A percentile compares a stretch with the other conserved stretches of the same genome.
Evolutionary conservation across 1,140 invertebrate genomes (phyloP).

Genomic region (Ostrea edulis): DNA sequence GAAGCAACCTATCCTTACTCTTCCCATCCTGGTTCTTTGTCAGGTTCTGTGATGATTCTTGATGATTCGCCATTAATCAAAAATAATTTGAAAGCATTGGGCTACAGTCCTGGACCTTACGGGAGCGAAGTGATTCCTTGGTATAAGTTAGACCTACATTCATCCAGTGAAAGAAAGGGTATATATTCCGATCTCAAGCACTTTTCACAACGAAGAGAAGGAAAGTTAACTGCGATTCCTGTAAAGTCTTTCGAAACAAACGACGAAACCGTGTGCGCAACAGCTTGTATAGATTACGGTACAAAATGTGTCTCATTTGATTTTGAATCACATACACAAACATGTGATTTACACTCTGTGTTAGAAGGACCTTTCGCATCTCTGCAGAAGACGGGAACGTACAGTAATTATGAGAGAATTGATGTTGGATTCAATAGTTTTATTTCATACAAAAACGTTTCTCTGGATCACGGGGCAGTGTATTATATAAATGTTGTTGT

Average conservation of each 20-base stretch:
- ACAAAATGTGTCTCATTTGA: constrained; percentile 51
- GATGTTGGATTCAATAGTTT: constrained; percentile 38
- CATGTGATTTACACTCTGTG: constrained; percentile 40
- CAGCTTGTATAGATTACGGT: constrained; percentile 32
- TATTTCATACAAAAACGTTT: constrained; percentile 29
- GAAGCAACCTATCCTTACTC: constrained; percentile 36
- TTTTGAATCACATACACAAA: constrained; percentile 47
- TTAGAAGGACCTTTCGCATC: constrained; percentile 43
- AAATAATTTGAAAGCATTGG: constrained; percentile 43
- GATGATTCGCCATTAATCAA: constrained; percentile 47
- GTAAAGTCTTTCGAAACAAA: not conserved
- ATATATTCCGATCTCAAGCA: constrained; percentile 33
- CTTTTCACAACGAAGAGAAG: constrained; percentile 42
- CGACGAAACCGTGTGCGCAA: constrained; percentile 41
- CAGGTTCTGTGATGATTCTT: constrained; percentile 41
- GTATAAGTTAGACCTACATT: not conserved
- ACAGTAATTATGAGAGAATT: constrained; percentile 44
- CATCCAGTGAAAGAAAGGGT: not conserved
- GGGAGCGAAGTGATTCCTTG: constrained; percentile 43
- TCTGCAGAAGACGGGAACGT: constrained; percentile 23
- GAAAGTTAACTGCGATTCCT: constrained; percentile 42
- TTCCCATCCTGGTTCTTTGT: constrained; percentile 40
- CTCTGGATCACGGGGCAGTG: constrained; percentile 37
- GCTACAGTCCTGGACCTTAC: constrained; percentile 45
- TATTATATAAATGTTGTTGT: constrained; percentile 54